These are phyloP conservation scores for Drosophila sturtevanti DNA, from an alignment of 1,140 invertebrate species.

Conservation along the genomic window DNA sequence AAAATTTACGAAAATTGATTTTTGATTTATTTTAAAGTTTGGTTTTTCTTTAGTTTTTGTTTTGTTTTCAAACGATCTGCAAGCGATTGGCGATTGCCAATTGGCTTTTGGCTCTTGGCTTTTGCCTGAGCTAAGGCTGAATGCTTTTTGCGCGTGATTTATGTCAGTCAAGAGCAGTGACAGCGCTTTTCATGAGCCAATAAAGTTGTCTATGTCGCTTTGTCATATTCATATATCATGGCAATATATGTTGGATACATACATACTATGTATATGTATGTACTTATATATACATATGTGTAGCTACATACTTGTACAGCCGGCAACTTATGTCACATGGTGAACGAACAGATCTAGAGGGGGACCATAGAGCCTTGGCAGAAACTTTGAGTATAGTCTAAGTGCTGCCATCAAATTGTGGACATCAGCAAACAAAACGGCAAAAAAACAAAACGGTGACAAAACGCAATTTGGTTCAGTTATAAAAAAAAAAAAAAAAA, in stretches of 20 bases:
- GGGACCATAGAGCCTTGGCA: slow-evolving; percentile 40
- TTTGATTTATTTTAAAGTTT: slow-evolving; percentile 67
- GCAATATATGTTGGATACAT: slow-evolving; percentile 37
- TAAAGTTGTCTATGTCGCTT: slow-evolving; percentile 80
- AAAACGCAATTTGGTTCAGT: slow-evolving; percentile 67
- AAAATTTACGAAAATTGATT: slow-evolving; percentile 65
- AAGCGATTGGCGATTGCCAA: slow-evolving; percentile 32
- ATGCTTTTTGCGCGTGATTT: slow-evolving; percentile 67
- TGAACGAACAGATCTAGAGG: background rate
- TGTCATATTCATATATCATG: slow-evolving; percentile 81
- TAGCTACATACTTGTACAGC: no score
- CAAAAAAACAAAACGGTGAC: slow-evolving; percentile 56
- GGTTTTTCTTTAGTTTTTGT: slow-evolving; percentile 22
- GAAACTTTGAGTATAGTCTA: slow-evolving; percentile 49
- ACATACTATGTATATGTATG: slow-evolving; percentile 19
- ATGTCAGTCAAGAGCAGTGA: slow-evolving; percentile 78
- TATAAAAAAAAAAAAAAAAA: slow-evolving; percentile 37
- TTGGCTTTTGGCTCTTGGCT: slow-evolving; percentile 32
- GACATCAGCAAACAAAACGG: slow-evolving; percentile 27
- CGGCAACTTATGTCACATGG: slow-evolving; percentile 76
- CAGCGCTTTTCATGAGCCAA: slow-evolving; percentile 81
- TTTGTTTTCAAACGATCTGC: slow-evolving; percentile 24
- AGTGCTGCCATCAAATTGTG: slow-evolving; percentile 69
- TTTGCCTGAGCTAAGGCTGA: no score
- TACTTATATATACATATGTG: background rate